Conservation (phyloP, 2,113 vertebrate genomes). For the Ammodytes dubius region DNA sequence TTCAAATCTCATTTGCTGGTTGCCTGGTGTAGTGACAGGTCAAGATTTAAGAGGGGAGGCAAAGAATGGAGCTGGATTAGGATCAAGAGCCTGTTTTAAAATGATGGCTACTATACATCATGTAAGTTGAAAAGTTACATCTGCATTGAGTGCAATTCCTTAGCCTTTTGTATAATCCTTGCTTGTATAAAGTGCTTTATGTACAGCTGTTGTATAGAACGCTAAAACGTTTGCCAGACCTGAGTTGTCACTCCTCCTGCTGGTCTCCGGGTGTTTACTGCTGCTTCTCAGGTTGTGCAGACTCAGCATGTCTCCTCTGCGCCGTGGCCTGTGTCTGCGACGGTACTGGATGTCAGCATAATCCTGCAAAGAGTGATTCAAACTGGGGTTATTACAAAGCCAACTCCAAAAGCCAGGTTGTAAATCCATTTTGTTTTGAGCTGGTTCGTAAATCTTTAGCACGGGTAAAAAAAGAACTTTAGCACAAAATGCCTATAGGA, state of each 20-base stretch:
- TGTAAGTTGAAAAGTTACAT: background rate
- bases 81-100: background rate
- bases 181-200: background rate
- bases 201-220: background rate
- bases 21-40: conserved; percentile 39
- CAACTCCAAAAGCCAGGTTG: background rate
- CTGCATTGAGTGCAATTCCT: background rate
- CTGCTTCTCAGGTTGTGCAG: conserved; percentile 91
- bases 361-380: conserved; percentile 84
- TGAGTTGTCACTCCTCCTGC: conserved; percentile 88
- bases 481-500: conserved; percentile 11
- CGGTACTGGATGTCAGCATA: conserved; percentile 98
- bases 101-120: too few species aligned
- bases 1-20: conserved; percentile 59
- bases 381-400: conserved; percentile 15
- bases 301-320: conserved; percentile 93
- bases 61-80: conserved; percentile 19
- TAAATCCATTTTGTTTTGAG: background rate
- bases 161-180: background rate
- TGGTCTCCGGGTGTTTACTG: conserved; percentile 90
- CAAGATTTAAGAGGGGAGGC: conserved; percentile 30
- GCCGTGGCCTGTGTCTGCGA: conserved; percentile 92
- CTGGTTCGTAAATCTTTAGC: conserved; percentile 3
- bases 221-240: conserved; percentile 41
- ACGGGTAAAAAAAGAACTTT: conserved; percentile 9